Percentiles rank a stretch among this genome's conserved stretches.
phyloP scores from a whole-genome alignment of 2,113 vertebrate species.

The Neolamprologus variostigma region DNA sequence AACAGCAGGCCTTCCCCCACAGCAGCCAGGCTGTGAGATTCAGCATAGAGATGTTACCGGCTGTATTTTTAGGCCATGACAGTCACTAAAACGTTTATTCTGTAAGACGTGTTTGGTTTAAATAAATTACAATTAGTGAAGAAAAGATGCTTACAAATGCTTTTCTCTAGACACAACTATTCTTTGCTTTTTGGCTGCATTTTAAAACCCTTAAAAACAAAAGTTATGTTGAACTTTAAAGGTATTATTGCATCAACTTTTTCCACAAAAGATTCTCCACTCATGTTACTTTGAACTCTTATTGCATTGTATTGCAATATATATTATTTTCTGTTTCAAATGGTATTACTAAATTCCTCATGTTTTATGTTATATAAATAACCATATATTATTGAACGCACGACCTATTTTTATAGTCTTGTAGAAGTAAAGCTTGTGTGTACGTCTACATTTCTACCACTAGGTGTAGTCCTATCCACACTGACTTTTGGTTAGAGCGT shows the following conservation, averaged over 20 bases:
- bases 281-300: background rate
- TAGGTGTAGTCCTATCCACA: constrained; percentile 7
- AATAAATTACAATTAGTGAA: background rate
- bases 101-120: background rate
- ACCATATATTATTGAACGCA: background rate
- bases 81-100: background rate
- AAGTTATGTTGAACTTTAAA: background rate
- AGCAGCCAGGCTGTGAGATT: background rate
- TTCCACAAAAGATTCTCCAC: background rate
- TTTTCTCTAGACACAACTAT: background rate
- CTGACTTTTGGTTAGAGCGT: background rate
- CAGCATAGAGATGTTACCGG: background rate
- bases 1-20: background rate
- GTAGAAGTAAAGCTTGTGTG: background rate
- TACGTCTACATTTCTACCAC: constrained; percentile 11
- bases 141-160: background rate
- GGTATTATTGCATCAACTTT: background rate
- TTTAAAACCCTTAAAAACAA: background rate
- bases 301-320: background rate
- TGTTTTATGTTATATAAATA: background rate
- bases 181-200: background rate
- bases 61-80: background rate
- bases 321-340: background rate
- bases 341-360: background rate
- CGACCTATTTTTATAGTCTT: background rate